A percentile compares a stretch with the other conserved stretches of the same genome.
Conservation (phyloP, 23 tunicate genomes). For the Phallusia fumigata region DNA sequence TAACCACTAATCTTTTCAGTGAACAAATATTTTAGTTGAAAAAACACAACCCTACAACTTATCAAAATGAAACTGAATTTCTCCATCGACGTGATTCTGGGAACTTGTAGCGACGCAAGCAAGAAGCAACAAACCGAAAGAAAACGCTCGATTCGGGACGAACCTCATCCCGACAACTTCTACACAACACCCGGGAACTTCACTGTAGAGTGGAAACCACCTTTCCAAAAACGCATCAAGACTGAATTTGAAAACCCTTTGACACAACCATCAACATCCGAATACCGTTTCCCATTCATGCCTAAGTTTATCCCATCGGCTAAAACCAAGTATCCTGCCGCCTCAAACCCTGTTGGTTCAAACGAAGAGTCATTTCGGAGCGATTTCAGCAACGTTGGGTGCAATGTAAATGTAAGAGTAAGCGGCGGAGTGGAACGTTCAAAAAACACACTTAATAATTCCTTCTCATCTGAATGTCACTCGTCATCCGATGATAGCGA, state of each 20-base stretch:
- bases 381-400: background rate
- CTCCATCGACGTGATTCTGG: slow-evolving; percentile 72
- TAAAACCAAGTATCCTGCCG: background rate
- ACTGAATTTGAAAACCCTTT: background rate
- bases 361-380: background rate
- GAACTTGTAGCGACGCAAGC: slow-evolving; percentile 27
- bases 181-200: slow-evolving; percentile 14
- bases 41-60: too few species aligned
- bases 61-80: slow-evolving; percentile 58
- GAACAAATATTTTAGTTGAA: too few species aligned
- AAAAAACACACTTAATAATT: background rate
- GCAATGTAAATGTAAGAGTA: background rate
- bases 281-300: slow-evolving; percentile 28
- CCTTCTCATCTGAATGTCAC: background rate
- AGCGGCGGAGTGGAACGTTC: background rate
- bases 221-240: background rate
- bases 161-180: background rate
- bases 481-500: slow-evolving; percentile 16
- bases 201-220: slow-evolving; percentile 56
- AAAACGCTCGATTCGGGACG: background rate
- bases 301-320: slow-evolving; percentile 22
- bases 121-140: background rate
- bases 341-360: background rate
- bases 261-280: background rate
- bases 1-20: too few species aligned